A percentile compares a stretch with the other conserved stretches of the same genome.
Conservation (phyloP, 2,888 invertebrate genomes). For the Pycnomerus fuliginosus region DNA sequence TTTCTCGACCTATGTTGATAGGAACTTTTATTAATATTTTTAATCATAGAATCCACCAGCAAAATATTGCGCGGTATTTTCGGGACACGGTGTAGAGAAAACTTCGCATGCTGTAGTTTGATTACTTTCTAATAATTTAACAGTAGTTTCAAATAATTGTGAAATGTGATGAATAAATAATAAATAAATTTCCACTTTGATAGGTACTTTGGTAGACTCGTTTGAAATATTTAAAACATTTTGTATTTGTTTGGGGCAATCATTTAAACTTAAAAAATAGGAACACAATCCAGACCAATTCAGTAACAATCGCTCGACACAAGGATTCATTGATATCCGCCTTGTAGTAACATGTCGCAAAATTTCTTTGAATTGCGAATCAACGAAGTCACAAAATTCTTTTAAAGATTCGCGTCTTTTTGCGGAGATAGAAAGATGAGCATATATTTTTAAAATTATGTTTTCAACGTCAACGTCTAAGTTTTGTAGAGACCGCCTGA, state of each 20-base stretch:
- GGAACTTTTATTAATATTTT: too few species aligned
- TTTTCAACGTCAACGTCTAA: too few species aligned
- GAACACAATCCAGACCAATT: not conserved
- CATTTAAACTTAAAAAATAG: not conserved
- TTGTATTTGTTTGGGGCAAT: conserved; percentile 1
- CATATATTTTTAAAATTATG: conserved; percentile 18
- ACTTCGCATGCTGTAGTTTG: not conserved
- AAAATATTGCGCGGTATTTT: too few species aligned
- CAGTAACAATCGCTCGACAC: not conserved
- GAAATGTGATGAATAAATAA: not conserved
- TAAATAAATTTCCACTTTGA: not conserved
- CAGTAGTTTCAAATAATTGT: not conserved
- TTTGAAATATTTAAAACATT: not conserved
- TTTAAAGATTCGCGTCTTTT: conserved; percentile 11
- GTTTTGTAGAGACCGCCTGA: conserved; percentile 3
- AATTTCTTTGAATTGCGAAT: too few species aligned
- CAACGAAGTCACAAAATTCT: conserved; percentile 11
- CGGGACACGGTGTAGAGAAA: too few species aligned
- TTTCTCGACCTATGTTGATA: too few species aligned
- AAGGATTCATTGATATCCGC: conserved; percentile 13
- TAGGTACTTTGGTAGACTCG: not conserved
- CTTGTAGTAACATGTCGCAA: conserved; percentile 12
- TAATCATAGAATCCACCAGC: too few species aligned
- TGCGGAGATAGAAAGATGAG: conserved; percentile 13
- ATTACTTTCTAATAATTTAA: not conserved